Evolutionary conservation across 2,797 vertebrate genomes (phyloP).

Genomic region (Macropodus opercularis): DNA sequence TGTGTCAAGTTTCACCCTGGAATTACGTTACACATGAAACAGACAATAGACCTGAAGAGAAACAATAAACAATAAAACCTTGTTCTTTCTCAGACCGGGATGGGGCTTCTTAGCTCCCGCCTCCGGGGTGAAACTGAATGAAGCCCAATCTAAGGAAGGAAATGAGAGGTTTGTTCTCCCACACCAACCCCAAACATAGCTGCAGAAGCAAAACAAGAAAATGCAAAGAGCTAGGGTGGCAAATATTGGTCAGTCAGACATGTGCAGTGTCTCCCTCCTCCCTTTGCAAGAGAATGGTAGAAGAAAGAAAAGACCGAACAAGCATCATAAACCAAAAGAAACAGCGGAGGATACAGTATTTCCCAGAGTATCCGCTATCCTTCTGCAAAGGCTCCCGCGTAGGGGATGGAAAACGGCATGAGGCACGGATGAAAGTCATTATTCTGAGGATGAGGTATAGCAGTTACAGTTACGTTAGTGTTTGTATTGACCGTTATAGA

Average conservation of each 20-base stretch:
- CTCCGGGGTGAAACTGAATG: slow-evolving; percentile 68
- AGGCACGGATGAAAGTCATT: slow-evolving; percentile 78
- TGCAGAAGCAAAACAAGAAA: slow-evolving; percentile 42
- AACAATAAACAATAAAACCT: slow-evolving; percentile 29
- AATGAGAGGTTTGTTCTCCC: slow-evolving; percentile 16
- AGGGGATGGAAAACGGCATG: slow-evolving; percentile 65
- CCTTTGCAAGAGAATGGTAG: slow-evolving; percentile 51
- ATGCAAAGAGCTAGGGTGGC: slow-evolving; percentile 73
- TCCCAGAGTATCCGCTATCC: slow-evolving; percentile 80
- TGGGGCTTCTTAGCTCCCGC: slow-evolving; percentile 28
- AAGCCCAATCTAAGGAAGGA: slow-evolving; percentile 37
- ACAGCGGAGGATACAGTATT: slow-evolving; percentile 60
- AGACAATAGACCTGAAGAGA: slow-evolving; percentile 20
- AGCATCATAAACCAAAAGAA: slow-evolving; percentile 51
- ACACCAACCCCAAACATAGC: slow-evolving; percentile 9
- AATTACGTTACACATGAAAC: slow-evolving; percentile 50
- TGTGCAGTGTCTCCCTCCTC: slow-evolving; percentile 56
- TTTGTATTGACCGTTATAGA: slow-evolving; percentile 26
- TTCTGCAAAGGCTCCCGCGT: slow-evolving; percentile 68
- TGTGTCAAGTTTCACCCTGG: slow-evolving; percentile 63
- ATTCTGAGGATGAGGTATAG: slow-evolving; percentile 82
- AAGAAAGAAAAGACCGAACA: slow-evolving; percentile 55
- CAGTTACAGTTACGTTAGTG: slow-evolving; percentile 57
- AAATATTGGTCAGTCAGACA: slow-evolving; percentile 83
- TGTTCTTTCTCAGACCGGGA: slow-evolving; percentile 50